A percentile compares a stretch with the other conserved stretches of the same genome.
phyloP scores from a whole-genome alignment of 2,888 invertebrate genomes.

The Dolichomitus sp. region DNA sequence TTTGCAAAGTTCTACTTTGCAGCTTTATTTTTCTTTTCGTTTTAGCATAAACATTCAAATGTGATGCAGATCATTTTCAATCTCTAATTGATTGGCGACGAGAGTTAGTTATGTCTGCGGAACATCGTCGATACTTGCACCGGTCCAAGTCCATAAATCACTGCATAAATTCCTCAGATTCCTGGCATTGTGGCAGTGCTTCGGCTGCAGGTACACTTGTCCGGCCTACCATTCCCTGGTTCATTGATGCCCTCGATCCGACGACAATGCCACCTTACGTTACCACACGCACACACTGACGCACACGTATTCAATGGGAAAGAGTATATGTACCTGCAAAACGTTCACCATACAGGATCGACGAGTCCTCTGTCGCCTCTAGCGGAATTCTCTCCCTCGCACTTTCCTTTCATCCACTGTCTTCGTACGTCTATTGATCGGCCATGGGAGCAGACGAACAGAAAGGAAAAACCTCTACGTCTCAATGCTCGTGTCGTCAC shows the following conservation, averaged over 20 bases:
- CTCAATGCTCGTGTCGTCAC: conserved; percentile 70
- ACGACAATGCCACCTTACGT: conserved; percentile 84
- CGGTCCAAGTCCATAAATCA: conserved; percentile 78
- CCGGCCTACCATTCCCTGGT: conserved; percentile 75
- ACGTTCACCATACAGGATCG: conserved; percentile 18
- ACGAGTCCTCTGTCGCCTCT: conserved; percentile 22
- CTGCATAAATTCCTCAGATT: conserved; percentile 78
- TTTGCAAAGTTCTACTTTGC: too few relatives aligned
- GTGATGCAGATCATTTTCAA: neutral
- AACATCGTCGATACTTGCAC: conserved; percentile 36
- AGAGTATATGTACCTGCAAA: conserved; percentile 31
- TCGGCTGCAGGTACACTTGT: conserved; percentile 81
- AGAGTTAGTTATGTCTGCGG: conserved; percentile 11
- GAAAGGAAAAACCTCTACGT: conserved; percentile 61
- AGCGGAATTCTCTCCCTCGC: conserved; percentile 51
- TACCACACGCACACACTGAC: conserved; percentile 59
- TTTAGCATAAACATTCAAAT: neutral
- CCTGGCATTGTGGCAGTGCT: conserved; percentile 71
- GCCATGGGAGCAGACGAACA: conserved; percentile 56
- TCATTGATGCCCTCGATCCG: conserved; percentile 78
- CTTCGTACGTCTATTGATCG: conserved; percentile 59
- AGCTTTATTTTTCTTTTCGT: too few relatives aligned
- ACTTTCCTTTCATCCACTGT: conserved; percentile 55
- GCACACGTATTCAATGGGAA: conserved; percentile 32
- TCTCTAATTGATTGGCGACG: conserved; percentile 18